Evolutionary conservation across 1,140 invertebrate genomes (phyloP), one percentile per base, ranked within the genome.

Genomic region (Drosophila serrata): DNA sequence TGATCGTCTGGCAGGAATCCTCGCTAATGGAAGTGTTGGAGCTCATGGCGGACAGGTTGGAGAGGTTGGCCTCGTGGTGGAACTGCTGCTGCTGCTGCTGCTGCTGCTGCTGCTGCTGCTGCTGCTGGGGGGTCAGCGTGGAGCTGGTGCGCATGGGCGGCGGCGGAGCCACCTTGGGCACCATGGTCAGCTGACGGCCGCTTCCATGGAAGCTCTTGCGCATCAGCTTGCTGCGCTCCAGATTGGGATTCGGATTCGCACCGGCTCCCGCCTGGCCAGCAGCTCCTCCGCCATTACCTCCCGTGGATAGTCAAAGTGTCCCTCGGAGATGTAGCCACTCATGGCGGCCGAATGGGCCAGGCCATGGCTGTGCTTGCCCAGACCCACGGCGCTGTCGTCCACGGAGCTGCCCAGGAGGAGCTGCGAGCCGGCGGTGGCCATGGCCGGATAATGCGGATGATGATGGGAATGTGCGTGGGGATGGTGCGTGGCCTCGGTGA

Each of bases 171-270:
- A 98, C 97, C 94, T 97, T 97, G 29, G 91, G 90, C 19, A 96
- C 95, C 57, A 95, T 95, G 29, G 96, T 96, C 62, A 97, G 92
- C 92, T 97, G 97, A 0, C 96, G 95, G 7, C 96, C 96, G 84
- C 96, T 97, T 29, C 96, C 96, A 91, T 97, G 96, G 91, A 97
- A 97, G 92, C 96, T 97, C 82, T 97, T 98, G 81, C 97, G 95
- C 97, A 97, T 98, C 46, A 98, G 93, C 86, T 96, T 97, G 93
- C 96, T 97, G 76, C 96, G 94, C 91, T 98, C 96, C 24, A 97
- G 93, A 85, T 97, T 97, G 1, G 97, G 96, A 93, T 97, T 97
- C 11, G 95, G 93, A 19, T 92, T 88, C 65, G 39, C 39, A 2
- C 60, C 48, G 45, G 19, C 12, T 17, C 7, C 9, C 4, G 35